These are phyloP conservation scores for Serinus canaria DNA, from an alignment of 2,113 vertebrate species.

Conservation along the genomic window DNA sequence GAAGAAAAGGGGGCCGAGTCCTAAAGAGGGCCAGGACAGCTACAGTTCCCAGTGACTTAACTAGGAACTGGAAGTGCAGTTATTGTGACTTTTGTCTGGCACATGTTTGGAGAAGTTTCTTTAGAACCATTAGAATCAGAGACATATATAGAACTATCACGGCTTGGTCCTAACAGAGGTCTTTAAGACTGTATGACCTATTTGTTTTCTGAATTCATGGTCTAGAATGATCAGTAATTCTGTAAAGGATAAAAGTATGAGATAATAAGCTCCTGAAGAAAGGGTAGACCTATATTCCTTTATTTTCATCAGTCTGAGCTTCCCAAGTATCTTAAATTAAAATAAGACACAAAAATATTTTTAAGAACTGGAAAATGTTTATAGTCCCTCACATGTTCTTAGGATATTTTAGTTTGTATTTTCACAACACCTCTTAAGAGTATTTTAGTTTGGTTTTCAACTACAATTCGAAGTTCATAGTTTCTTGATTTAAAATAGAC, in stretches of 20 bases:
- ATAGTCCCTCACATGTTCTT: background rate
- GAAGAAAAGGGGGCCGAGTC: background rate
- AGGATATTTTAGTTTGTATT: background rate
- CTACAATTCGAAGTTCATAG: background rate
- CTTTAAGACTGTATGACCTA: background rate
- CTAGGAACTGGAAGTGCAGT: background rate
- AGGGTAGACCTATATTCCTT: background rate
- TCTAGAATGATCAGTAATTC: background rate
- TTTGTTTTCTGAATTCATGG: background rate
- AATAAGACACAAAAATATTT: background rate
- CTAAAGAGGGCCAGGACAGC: background rate
- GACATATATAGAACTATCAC: rapidly evolving
- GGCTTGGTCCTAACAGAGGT: background rate
- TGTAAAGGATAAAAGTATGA: background rate
- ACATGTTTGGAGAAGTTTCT: background rate
- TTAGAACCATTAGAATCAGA: background rate
- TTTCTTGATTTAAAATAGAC: background rate
- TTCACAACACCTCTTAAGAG: background rate
- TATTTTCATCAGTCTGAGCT: background rate
- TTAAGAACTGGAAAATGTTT: background rate
- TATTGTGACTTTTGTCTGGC: background rate
- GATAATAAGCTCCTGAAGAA: background rate
- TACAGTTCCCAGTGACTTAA: background rate
- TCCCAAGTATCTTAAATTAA: background rate
- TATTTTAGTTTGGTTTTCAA: background rate